phyloP scores from a whole-genome alignment of 2,797 vertebrate genomes.

The Bradypodion pumilum region DNA sequence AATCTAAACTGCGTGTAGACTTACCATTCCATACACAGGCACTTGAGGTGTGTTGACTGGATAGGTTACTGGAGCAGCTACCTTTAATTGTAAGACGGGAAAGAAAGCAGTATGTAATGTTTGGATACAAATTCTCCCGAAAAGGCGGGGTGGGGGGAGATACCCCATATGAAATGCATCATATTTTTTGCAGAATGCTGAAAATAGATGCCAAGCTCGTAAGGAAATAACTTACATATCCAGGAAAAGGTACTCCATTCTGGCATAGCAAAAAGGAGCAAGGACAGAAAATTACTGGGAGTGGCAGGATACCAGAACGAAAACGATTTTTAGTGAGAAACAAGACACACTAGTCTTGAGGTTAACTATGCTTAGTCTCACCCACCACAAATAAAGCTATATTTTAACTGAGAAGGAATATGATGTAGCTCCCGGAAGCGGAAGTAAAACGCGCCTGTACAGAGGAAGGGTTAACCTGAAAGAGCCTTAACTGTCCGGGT shows the following conservation, averaged over 20 bases:
- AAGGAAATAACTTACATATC: conserved; percentile 86
- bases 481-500: no score
- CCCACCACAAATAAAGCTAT: not conserved
- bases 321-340: conserved; percentile 33
- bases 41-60: conserved; percentile 90
- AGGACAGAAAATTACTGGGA: conserved; percentile 62
- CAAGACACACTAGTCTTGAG: not conserved
- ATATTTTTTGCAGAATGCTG: conserved; percentile 1
- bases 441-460: no score
- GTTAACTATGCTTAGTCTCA: not conserved
- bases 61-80: conserved; percentile 86
- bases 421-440: no score
- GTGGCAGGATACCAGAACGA: conserved; percentile 10
- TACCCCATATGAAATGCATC: not conserved
- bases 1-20: conserved; percentile 32
- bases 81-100: conserved; percentile 64
- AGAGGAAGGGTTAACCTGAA: no score
- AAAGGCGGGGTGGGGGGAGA: not conserved
- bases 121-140: not conserved
- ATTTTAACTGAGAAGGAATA: not conserved
- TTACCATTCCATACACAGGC: conserved; percentile 95
- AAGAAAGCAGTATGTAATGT: conserved; percentile 21
- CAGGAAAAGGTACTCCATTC: conserved; percentile 92
- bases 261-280: conserved; percentile 79
- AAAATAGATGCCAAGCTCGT: conserved; percentile 38